Evolutionary conservation across 2,113 vertebrate genomes (phyloP).

Genomic region (Chamaetylas fuelleborni): DNA sequence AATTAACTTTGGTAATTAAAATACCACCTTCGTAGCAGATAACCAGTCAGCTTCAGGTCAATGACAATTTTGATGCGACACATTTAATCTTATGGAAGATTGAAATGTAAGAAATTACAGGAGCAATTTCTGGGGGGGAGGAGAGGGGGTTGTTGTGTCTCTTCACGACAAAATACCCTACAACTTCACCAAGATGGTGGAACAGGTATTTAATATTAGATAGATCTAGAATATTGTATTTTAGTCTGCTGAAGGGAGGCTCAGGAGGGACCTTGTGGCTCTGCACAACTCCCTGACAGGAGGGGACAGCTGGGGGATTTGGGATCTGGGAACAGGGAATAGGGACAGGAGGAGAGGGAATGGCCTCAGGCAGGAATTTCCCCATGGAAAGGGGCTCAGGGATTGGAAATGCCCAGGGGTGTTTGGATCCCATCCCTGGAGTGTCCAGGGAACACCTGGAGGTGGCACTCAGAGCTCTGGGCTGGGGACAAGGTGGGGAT

Average conservation of each 20-base stretch:
- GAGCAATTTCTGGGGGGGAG: background rate
- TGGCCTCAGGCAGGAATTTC: background rate
- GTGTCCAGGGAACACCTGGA: fast-evolving
- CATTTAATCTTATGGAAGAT: background rate
- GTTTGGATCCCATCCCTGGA: background rate
- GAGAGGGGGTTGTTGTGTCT: background rate
- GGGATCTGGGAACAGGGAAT: background rate
- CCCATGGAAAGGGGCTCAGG: background rate
- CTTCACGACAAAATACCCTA: background rate
- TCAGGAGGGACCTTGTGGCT: background rate
- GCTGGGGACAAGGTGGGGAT: background rate
- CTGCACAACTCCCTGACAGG: background rate
- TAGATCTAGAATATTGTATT: background rate
- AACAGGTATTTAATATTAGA: background rate
- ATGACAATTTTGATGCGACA: slow-evolving; percentile 1
- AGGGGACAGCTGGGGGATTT: background rate
- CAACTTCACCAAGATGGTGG: background rate
- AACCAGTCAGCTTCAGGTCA: slow-evolving; percentile 50
- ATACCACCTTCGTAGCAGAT: slow-evolving; percentile 47
- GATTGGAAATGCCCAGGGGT: fast-evolving
- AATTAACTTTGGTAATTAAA: slow-evolving; percentile 67
- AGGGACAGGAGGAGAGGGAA: background rate
- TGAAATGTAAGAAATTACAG: background rate
- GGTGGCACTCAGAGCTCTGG: background rate
- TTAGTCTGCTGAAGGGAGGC: background rate